Conservation (phyloP, 1,140 invertebrate species). For the Doryteuthis pealeii region DNA sequence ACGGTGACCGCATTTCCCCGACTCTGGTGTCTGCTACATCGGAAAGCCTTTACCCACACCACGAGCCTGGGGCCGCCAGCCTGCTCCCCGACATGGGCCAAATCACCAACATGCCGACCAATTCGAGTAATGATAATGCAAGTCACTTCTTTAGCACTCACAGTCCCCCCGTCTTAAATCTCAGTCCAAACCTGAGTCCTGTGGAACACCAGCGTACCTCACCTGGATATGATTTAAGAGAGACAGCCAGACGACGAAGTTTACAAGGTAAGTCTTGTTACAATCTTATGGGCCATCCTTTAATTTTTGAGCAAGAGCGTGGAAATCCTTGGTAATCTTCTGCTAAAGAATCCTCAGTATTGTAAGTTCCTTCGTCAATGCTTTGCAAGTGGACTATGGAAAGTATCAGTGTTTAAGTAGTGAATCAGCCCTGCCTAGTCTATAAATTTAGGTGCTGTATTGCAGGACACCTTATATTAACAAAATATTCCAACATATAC, state of each 20-base stretch:
- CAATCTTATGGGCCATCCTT: too few species aligned
- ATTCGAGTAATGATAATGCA: conserved; percentile 23
- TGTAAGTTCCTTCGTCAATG: too few species aligned
- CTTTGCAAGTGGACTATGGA: too few species aligned
- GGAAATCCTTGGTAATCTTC: conserved; percentile 6
- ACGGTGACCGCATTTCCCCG: conserved; percentile 23
- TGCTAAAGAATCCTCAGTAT: too few species aligned
- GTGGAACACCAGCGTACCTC: conserved; percentile 49
- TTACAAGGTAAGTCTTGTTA: conserved; percentile 53
- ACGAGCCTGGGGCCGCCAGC: not conserved
- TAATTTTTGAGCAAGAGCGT: too few species aligned
- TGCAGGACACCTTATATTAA: too few species aligned
- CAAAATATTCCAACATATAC: too few species aligned
- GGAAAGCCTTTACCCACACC: conserved; percentile 6
- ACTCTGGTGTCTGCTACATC: conserved; percentile 1
- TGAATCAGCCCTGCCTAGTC: too few species aligned
- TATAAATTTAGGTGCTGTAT: too few species aligned
- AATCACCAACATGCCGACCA: conserved; percentile 16
- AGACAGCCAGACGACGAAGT: conserved; percentile 48
- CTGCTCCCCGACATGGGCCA: conserved; percentile 16
- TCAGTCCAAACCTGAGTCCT: conserved; percentile 58
- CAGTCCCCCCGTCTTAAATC: conserved; percentile 58
- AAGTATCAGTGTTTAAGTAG: too few species aligned
- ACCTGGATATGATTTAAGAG: conserved; percentile 56
- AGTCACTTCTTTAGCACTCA: conserved; percentile 51